Conservation (phyloP, 2,797 vertebrate species). For the Adrianichthys oophorus region DNA sequence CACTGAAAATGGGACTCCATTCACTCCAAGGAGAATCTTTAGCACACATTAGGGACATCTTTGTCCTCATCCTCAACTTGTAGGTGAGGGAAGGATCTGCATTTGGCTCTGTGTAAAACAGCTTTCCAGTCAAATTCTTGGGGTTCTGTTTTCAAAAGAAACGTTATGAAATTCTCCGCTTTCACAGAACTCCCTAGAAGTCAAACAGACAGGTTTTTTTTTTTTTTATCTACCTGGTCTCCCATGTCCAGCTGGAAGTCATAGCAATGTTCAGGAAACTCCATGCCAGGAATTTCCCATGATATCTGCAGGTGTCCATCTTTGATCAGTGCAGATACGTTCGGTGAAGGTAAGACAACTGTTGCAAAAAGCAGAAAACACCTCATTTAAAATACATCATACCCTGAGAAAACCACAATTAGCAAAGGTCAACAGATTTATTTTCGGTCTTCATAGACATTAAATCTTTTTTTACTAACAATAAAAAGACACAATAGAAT, state of each 20-base stretch:
- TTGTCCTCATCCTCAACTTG: constrained; percentile 47
- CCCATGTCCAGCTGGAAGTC: constrained; percentile 51
- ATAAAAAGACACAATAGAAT: too few species aligned
- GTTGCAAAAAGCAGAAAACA: constrained; percentile 17
- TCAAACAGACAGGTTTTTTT: too few species aligned
- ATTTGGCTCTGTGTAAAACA: constrained; percentile 5
- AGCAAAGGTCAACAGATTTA: too few species aligned
- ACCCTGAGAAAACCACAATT: neutral
- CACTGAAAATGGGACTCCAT: constrained; percentile 59
- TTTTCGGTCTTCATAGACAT: too few species aligned
- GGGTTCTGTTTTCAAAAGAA: constrained; percentile 1
- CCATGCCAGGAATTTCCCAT: constrained; percentile 31
- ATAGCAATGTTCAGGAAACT: accelerated
- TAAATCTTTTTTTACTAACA: too few species aligned
- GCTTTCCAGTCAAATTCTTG: accelerated
- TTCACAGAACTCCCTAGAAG: too few species aligned
- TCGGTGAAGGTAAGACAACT: constrained; percentile 54
- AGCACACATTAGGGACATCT: accelerated
- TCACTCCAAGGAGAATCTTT: constrained; percentile 34
- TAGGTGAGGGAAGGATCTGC: constrained; percentile 28
- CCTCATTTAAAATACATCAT: neutral
- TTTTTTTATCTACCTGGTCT: constrained; percentile 37
- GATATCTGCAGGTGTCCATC: constrained; percentile 28
- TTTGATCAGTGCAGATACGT: constrained; percentile 33
- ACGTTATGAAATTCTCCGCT: too few species aligned